Conservation (phyloP, 2,797 vertebrate species). For the Lithobates sylvaticus region DNA sequence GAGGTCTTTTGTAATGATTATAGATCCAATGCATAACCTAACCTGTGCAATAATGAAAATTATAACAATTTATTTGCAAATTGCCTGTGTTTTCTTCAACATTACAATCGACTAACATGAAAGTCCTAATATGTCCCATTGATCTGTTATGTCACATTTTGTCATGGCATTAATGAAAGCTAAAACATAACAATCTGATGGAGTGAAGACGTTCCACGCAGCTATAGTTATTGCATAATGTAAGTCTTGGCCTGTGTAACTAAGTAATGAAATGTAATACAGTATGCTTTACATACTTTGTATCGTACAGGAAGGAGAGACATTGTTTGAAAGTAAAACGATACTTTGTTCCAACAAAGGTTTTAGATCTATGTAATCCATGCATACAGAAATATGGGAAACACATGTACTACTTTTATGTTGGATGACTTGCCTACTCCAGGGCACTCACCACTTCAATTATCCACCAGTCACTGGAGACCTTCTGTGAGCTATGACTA, state of each 20-base stretch:
- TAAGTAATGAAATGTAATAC: constrained; percentile 26
- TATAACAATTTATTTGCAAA: too few relatives aligned
- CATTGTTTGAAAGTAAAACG: background rate
- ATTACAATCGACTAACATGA: background rate
- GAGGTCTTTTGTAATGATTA: too few relatives aligned
- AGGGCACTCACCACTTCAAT: background rate
- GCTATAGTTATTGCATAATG: background rate
- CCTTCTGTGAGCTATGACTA: background rate
- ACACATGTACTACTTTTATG: background rate
- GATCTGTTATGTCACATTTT: background rate
- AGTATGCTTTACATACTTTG: background rate
- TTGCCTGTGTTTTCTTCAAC: too few relatives aligned
- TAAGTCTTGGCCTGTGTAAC: constrained; percentile 34
- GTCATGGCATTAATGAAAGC: background rate
- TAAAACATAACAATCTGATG: background rate
- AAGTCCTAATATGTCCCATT: background rate
- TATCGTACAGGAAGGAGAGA: background rate
- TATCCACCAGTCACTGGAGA: background rate
- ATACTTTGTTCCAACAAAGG: background rate
- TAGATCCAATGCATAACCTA: too few relatives aligned
- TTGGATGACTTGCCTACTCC: background rate
- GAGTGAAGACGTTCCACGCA: background rate
- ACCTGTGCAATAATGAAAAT: too few relatives aligned
- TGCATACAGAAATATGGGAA: background rate
- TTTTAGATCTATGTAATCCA: background rate